Evolutionary conservation across 2,113 vertebrate species (phyloP).

Genomic region (Takifugu flavidus): DNA sequence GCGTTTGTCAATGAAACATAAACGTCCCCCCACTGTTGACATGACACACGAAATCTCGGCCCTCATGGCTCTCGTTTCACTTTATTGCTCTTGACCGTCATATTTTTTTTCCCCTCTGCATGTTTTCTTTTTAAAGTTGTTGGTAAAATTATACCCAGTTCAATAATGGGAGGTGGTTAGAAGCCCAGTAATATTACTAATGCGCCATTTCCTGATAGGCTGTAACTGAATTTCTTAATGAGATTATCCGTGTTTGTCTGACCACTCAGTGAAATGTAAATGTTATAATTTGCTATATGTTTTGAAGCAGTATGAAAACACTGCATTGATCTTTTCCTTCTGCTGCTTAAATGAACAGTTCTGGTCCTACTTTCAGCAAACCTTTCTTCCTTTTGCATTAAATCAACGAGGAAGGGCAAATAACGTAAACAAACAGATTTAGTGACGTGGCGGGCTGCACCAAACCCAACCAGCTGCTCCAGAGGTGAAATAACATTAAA

Average conservation of each 20-base stretch:
- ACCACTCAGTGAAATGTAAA: too few species aligned
- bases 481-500: constrained; percentile 6
- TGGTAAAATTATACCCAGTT: constrained; percentile 4
- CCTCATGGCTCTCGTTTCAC: neutral
- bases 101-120: neutral
- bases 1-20: neutral
- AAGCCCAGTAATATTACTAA: constrained; percentile 8
- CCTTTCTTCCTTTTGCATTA: too few species aligned
- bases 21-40: neutral
- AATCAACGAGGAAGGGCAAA: too few species aligned
- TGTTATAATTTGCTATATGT: too few species aligned
- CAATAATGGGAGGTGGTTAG: neutral
- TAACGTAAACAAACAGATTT: constrained; percentile 2
- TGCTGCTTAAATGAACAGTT: too few species aligned
- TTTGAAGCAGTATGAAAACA: too few species aligned
- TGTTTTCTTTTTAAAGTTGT: neutral
- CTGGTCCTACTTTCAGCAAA: too few species aligned
- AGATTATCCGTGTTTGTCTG: too few species aligned
- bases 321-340: too few species aligned
- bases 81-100: neutral
- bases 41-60: neutral
- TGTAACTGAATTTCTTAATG: neutral
- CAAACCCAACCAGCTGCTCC: constrained; percentile 11
- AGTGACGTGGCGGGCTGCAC: constrained; percentile 8
- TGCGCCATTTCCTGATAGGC: constrained; percentile 11